Evolutionary conservation across 1,140 invertebrate genomes (phyloP).

Genomic region (Cryptotermes secundus): DNA sequence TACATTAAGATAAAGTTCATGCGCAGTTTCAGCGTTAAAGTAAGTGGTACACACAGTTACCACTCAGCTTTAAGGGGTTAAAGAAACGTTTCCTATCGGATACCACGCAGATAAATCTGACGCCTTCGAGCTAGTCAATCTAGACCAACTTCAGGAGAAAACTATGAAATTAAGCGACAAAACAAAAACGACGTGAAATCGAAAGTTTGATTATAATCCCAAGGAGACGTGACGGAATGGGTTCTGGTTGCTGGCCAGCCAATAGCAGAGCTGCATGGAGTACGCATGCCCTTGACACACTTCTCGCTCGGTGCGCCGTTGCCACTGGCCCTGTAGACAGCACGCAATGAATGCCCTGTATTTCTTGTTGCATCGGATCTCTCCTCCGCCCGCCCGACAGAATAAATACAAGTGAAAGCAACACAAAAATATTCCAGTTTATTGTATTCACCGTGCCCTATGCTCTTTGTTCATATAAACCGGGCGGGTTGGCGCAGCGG

Average conservation of each 20-base stretch:
- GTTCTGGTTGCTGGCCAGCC: conserved; percentile 44
- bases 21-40: no score
- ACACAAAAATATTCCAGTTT: not conserved
- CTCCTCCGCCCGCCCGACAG: not conserved
- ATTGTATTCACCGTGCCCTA: not conserved
- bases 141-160: not conserved
- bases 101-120: no score
- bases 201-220: conserved; percentile 9
- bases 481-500: no score
- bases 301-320: conserved; percentile 39
- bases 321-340: conserved; percentile 31
- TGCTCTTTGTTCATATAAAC: not conserved
- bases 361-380: not conserved
- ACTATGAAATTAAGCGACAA: not conserved
- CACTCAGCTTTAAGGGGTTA: no score
- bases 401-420: not conserved
- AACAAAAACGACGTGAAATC: not conserved
- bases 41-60: no score
- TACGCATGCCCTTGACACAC: conserved; percentile 49
- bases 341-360: not conserved
- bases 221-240: conserved; percentile 14
- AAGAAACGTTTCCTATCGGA: no score
- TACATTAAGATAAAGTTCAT: no score
- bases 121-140: no score
- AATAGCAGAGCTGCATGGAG: conserved; percentile 46